Conservation (phyloP, 2,113 vertebrate species). For the Morone chrysops region DNA sequence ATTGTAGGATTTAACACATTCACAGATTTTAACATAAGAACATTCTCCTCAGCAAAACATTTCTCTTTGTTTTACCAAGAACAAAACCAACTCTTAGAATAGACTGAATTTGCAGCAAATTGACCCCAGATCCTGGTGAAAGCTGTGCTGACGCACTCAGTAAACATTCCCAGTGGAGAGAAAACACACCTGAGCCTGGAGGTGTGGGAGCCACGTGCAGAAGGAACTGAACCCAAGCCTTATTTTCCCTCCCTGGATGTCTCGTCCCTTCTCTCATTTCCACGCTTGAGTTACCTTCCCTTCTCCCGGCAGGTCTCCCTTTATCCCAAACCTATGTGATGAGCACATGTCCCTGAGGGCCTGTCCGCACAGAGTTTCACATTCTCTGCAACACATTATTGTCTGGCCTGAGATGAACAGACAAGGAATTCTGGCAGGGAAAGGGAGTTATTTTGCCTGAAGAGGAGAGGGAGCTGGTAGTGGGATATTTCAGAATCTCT, state of each 20-base stretch:
- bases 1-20: neutral
- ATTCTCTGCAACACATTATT: constrained; percentile 69
- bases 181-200: constrained; percentile 64
- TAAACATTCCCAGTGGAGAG: constrained; percentile 31
- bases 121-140: constrained; percentile 34
- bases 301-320: constrained; percentile 40
- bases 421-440: constrained; percentile 66
- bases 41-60: neutral
- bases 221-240: constrained; percentile 47
- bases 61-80: constrained; percentile 1
- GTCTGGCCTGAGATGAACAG: constrained; percentile 75
- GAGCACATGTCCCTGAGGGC: constrained; percentile 71
- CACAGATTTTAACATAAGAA: neutral
- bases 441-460: constrained; percentile 61
- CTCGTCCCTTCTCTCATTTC: constrained; percentile 53
- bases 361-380: constrained; percentile 66
- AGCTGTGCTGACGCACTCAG: neutral
- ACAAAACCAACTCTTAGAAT: neutral
- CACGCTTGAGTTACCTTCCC: constrained; percentile 64
- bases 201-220: constrained; percentile 75
- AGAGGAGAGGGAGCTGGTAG: constrained; percentile 54
- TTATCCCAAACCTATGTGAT: constrained; percentile 58
- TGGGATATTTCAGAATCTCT: constrained; percentile 71
- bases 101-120: constrained; percentile 6
- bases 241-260: constrained; percentile 48